Evolutionary conservation across 2,888 invertebrate species (phyloP), one percentile per base, ranked within the genome.

Genomic region (Cheilosia vernalis): DNA sequence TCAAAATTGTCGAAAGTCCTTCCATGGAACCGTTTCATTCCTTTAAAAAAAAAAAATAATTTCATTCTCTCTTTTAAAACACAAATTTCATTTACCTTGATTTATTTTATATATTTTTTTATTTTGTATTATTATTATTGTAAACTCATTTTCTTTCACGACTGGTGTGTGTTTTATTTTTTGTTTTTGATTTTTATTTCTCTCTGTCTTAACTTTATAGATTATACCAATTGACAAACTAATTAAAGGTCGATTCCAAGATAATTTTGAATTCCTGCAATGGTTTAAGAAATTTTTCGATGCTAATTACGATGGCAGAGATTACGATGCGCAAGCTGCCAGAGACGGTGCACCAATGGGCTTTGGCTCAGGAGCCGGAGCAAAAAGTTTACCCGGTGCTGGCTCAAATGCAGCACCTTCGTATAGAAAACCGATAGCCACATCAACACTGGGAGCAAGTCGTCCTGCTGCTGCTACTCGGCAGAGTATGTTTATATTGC

Each of bases 211-310:
- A 80, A 42, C 60, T 24, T 89, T 90, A 88, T 91, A 92, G 92
- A 92, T 92, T 89, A 92, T 92, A 89, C 92, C 92, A 87, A 92
- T 92, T 90, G 92, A 92, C 89, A 92, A 91, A 90, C 95, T 99
- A 94, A 97, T 98, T 93, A 99, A 98, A 94, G 98, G 98, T 93
- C 96, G 98, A 90, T 99, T 99, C 94, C 99, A 99, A 95, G 99
- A 99, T 94, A 99, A 99, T 94, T 99, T 99, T 95, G 99, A 99
- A 93, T 99, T 99, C 94, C 96, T 99, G 90, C 99, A 99, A 94
- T 99, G 99, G 99, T 99, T 99, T 95, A 99, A 99, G 95, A 98
- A 98, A 93, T 99, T 99, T 94, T 99, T 98, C 94, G 99, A 99
- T 93, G 98, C 98, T 90, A 99, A 99, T 94, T 98, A 98, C 94